phyloP scores from a whole-genome alignment of 2,888 invertebrate genomes.

The Microplitis deprimator region DNA sequence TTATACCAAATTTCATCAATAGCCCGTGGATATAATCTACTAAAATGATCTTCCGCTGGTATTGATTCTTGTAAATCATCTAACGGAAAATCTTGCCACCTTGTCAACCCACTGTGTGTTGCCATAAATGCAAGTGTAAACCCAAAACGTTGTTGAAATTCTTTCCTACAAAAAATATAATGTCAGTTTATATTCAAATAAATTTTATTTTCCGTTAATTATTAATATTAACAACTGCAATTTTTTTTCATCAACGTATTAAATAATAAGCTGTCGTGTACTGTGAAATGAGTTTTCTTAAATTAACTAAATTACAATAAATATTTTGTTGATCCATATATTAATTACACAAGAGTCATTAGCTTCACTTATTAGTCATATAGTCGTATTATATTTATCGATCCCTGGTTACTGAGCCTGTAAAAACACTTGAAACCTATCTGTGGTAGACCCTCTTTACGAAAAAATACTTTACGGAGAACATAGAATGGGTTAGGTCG shows the following conservation, averaged over 20 bases:
- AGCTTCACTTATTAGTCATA: not conserved
- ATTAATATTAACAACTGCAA: not conserved
- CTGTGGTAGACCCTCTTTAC: not conserved
- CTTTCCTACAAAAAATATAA: constrained; percentile 75
- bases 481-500: not conserved
- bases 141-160: constrained; percentile 87
- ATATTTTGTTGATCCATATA: not conserved
- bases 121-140: constrained; percentile 90
- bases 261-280: not conserved
- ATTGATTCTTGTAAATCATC: constrained; percentile 72
- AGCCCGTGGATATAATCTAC: constrained; percentile 81
- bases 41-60: constrained; percentile 76
- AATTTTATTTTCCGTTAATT: not conserved
- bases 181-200: not conserved
- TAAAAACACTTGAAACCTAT: constrained; percentile 1
- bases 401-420: not conserved
- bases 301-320: constrained; percentile 4
- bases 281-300: not conserved
- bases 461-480: not conserved
- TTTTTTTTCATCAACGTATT: not conserved
- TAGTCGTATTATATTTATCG: not conserved
- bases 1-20: constrained; percentile 93
- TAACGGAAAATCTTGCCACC: constrained; percentile 86
- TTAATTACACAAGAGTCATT: not conserved
- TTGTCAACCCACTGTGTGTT: constrained; percentile 90